Base-by-base conservation (phyloP, 2,888 invertebrate genomes). In the Podabrus alpinus region DNA sequence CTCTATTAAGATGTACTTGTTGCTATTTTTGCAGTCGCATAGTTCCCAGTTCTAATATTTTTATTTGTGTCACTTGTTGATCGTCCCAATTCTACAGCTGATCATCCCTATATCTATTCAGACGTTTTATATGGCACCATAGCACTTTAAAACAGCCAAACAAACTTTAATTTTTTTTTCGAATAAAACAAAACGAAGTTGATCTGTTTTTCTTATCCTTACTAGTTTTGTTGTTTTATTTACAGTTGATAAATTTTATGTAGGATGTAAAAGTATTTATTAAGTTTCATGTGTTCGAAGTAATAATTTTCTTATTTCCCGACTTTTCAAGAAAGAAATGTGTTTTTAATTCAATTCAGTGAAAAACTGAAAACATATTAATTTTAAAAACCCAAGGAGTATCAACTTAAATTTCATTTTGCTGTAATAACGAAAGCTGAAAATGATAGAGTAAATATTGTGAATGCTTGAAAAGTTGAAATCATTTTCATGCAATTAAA, bases 391-490 rank as follows among this genome's bases (percentile, higher is more conserved):
- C 45, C 45, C n/a, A n/a, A n/a, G n/a, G n/a, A 45, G 9, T 45
- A n/a, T 45, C 45, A 45, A 45, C 45, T 45, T 45, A 45, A 45
- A 45, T 45, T 45, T 7, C n/a, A 45, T n/a, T 45, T 45, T 45
- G 62, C n/a, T n/a, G 21, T 64, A 17, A 21, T n/a, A 19, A 19
- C 21, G 16, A 64, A 64, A n/a, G 62, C 1, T 64, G 62, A 19
- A 64, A 64, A 19, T 19, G 62, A 64, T 64, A 64, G 62, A 64
- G 62, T 64, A 64, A 64, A 64, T 64, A 64, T 64, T 21, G 16
- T 19, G 13, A 64, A 64, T 64, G 62, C 9, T 19, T 19, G 11
- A 64, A 64, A 64, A 64, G n/a, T 15, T 64, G 19, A 13, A 64
- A 21, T 64, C 62, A 21, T 64, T 64, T 64, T 17, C 62, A 64